Evolutionary conservation across 1,140 invertebrate genomes (phyloP), one percentile per base, ranked within the genome.

Genomic region (Phymorhynchus buccinoides): DNA sequence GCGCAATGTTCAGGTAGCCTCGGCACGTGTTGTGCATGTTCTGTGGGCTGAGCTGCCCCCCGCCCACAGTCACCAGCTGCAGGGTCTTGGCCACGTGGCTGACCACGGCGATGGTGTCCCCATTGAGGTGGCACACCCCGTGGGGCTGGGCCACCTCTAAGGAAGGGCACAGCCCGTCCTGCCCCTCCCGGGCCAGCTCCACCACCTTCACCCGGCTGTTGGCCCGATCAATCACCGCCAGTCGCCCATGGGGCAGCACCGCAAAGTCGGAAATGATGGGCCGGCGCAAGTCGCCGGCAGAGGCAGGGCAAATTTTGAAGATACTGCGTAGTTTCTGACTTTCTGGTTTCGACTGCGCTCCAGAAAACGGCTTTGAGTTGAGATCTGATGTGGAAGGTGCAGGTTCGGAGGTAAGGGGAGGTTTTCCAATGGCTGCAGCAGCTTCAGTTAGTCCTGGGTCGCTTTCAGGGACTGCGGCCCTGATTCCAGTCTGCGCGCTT

Each of bases 231-330:
- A 82, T 41, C 35, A 82, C 48, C 12, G 56, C 80, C n/a, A 82
- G 56, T 9, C 62, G 80, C 14, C 56, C 62, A 56, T 82, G 52
- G 32, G 80, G 80, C 12, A 82, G 35, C 16, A 82, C 22, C 22
- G 80, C 80, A 82, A 82, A 82, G 62, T 82, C 80, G 9, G 80
- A 82, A 30, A 82, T 82, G 52, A 82, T 82, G 1, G 80, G 80
- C 32, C 80, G 80, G 3, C 80, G 80, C 62, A 66, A 68, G 80
- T 82, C 80, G 30, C 80, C 80, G 1, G 52, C 80, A 27, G 80
- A 82, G 14, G 62, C 42, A 16, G 80, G 80, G 32, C 48, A 66
- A 27, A 82, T 66, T 39, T 41, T 82, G 37, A 82, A 82, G 30
- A 42, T 41, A 22, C 30, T 82, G 52, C 80, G 48, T 39, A 82